A percentile compares a stretch with the other conserved stretches of the same genome.
These are phyloP conservation scores for Hypselothyrea guttata DNA, from an alignment of 2,888 invertebrate species.

Conservation along the genomic window DNA sequence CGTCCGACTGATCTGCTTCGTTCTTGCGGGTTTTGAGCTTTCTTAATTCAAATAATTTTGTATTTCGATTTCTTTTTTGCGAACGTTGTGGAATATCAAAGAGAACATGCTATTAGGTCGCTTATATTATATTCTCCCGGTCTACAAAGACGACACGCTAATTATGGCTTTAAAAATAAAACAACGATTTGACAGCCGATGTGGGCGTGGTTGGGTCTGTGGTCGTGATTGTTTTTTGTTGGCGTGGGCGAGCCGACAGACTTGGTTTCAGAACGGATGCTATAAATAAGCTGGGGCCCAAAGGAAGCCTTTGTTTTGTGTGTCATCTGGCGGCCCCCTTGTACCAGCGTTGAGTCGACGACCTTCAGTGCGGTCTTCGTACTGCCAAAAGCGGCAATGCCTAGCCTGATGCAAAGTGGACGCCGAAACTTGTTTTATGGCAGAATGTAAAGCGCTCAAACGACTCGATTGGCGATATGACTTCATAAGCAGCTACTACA, in stretches of 20 bases:
- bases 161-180: not conserved
- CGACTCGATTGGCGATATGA: slow-evolving; percentile 1
- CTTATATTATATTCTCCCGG: too few relatives aligned
- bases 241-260: not conserved
- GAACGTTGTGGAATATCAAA: too few relatives aligned
- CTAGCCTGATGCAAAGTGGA: slow-evolving; percentile 7
- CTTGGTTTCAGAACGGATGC: slow-evolving; percentile 9
- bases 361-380: slow-evolving; percentile 17
- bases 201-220: not conserved
- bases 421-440: slow-evolving; percentile 32
- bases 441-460: slow-evolving; percentile 5
- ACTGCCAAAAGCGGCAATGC: slow-evolving; percentile 26
- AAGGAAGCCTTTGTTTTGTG: slow-evolving; percentile 5
- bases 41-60: too few relatives aligned
- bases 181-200: not conserved
- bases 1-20: too few relatives aligned
- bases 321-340: slow-evolving; percentile 22
- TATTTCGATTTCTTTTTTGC: too few relatives aligned
- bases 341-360: slow-evolving; percentile 21
- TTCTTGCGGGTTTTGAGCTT: too few relatives aligned
- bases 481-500: slow-evolving; percentile 2
- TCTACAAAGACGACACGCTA: not conserved
- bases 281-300: slow-evolving; percentile 9
- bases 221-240: too few relatives aligned
- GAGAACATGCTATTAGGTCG: too few relatives aligned